Evolutionary conservation across 2,113 vertebrate genomes (phyloP).

Genomic region (Pheucticus melanocephalus): DNA sequence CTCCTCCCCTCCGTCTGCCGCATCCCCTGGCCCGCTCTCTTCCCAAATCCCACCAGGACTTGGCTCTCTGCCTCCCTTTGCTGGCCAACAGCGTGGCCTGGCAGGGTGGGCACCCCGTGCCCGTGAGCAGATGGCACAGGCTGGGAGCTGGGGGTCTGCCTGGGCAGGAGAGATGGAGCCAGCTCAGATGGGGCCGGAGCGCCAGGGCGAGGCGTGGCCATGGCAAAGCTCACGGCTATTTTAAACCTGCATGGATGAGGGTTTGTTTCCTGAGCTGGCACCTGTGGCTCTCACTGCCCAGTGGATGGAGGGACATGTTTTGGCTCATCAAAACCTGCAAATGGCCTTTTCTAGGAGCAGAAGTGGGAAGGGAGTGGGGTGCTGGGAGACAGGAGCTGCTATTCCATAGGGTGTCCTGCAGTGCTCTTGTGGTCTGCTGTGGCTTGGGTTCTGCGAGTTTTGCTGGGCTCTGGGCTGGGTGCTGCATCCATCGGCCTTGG

Average conservation of each 20-base stretch:
- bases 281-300: not conserved
- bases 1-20: not conserved
- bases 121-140: not conserved
- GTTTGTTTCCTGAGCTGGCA: conserved; percentile 21
- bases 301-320: rapidly evolving
- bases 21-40: not conserved
- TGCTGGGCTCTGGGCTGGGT: not conserved
- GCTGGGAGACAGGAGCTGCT: not conserved
- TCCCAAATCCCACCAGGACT: conserved; percentile 3
- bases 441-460: not conserved
- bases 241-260: conserved; percentile 39
- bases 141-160: not conserved
- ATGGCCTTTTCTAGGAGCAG: not conserved
- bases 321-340: not conserved
- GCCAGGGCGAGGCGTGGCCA: not conserved
- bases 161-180: not conserved
- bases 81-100: not conserved
- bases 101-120: not conserved
- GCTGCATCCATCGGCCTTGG: not conserved
- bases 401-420: rapidly evolving
- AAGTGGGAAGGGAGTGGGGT: not conserved
- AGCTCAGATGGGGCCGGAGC: not conserved
- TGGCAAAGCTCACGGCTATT: not conserved
- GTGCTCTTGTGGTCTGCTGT: rapidly evolving
- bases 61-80: rapidly evolving